Conservation (phyloP, 2,113 vertebrate genomes). For the Chinchilla lanigera region DNA sequence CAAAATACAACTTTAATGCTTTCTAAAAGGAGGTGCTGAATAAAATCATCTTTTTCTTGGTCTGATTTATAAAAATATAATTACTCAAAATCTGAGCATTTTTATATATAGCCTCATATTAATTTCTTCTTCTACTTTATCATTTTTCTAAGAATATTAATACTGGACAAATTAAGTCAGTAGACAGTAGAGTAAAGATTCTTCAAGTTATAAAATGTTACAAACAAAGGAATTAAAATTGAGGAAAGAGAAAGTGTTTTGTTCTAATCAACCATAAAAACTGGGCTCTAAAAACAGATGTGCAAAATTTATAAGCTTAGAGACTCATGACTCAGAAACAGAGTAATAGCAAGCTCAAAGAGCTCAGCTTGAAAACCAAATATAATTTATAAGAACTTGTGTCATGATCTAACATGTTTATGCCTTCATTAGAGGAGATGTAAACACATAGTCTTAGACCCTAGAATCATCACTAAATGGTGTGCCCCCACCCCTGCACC, state of each 20-base stretch:
- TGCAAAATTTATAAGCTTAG: not conserved
- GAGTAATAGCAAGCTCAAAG: not conserved
- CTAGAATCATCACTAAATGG: not conserved
- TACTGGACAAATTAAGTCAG: not conserved
- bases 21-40: not conserved
- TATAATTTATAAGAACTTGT: not conserved
- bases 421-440: not conserved
- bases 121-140: not conserved
- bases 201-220: not conserved
- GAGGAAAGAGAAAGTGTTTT: not conserved
- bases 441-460: not conserved
- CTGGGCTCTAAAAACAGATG: not conserved
- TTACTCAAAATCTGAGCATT: not conserved
- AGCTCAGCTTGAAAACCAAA: not conserved
- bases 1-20: not conserved
- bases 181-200: not conserved
- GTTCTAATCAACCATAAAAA: not conserved
- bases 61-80: not conserved
- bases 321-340: not conserved
- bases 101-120: not conserved
- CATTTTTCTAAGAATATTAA: slow-evolving; percentile 31
- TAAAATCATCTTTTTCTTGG: not conserved
- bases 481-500: not conserved
- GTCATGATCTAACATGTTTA: not conserved
- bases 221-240: not conserved